Base-by-base conservation (phyloP, 2,113 vertebrate genomes). In the Nothobranchius kuhntae region DNA sequence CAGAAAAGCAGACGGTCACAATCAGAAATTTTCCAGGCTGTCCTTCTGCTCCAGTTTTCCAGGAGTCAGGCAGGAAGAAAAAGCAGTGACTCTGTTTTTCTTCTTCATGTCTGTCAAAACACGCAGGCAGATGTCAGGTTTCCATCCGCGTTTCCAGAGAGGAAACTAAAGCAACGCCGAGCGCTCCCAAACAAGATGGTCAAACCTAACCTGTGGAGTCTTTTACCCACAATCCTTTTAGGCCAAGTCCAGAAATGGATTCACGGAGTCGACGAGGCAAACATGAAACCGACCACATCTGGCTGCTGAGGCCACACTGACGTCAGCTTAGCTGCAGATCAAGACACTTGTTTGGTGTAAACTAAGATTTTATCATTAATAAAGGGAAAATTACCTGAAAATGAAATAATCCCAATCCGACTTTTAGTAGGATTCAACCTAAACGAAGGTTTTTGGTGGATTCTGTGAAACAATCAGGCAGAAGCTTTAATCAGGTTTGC, bases 1-100 rank as follows among this genome's bases (percentile, higher is more conserved):
- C 54, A 38, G 47, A 71, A 30, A 60, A 52, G 57, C 63, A 61
- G 66, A 65, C 64, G 24, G 56, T 76, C 71, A 78, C 63, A 71
- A 71, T 70, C 53, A 52, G n/a, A 50, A 48, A 40, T 84, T 84
- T 81, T 79, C 81, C 75, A 6, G 65, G 56, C 68, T 1, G 50
- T 66, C 67, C 70, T 61, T 40, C 68, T 9, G 54, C 72, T 77
- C 66, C 7, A 2, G 38, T 64, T 75, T 55, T 68, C 75, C 71
- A 73, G 64, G 67, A 83, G 36, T 14, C 48, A 58, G 61, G 68
- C 78, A 69, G 70, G 62, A 61, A 78, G 4, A 30, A 30, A 83
- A 78, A 86, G 67, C 65, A 51, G 60, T 67, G 78, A 78, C 71
- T 45, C 61, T 52, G 64, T 77, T 82, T 82, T 86, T 80, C 78